These are phyloP conservation scores for Spodoptera litura DNA, from an alignment of 1,140 invertebrate species.

Conservation along the genomic window DNA sequence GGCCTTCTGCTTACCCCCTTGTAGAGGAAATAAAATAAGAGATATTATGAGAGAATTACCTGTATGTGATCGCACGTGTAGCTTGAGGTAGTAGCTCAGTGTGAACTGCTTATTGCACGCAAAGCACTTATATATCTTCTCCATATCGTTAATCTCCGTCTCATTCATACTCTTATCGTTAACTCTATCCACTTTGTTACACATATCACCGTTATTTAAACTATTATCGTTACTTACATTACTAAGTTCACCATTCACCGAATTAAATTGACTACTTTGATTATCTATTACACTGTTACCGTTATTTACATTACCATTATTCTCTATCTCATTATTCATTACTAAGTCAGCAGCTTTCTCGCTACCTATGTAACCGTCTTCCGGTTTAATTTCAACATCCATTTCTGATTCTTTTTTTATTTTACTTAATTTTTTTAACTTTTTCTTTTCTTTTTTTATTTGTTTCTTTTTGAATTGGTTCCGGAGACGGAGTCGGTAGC, in stretches of 20 bases:
- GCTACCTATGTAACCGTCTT: conserved; percentile 78
- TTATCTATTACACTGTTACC: not conserved
- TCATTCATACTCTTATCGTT: conserved; percentile 15
- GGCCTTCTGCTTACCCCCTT: no score
- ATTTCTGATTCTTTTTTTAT: conserved; percentile 57
- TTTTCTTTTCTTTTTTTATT: conserved; percentile 74
- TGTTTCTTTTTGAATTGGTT: conserved; percentile 73
- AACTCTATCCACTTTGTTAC: not conserved
- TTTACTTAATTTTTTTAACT: conserved; percentile 66
- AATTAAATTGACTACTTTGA: no score
- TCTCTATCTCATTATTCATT: conserved; percentile 8
- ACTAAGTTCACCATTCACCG: conserved; percentile 34
- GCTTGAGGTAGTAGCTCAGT: conserved; percentile 78
- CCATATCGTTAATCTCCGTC: conserved; percentile 59
- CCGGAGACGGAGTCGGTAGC: conserved; percentile 73
- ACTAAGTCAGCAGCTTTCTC: conserved; percentile 66
- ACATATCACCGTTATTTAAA: conserved; percentile 9
- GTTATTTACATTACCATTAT: conserved; percentile 18
- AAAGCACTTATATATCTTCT: conserved; percentile 82
- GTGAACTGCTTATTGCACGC: conserved; percentile 79
- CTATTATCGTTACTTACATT: conserved; percentile 29
- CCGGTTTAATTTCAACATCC: conserved; percentile 75
- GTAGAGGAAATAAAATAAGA: no score
- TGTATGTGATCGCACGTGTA: conserved; percentile 82
- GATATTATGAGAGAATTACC: conserved; percentile 56